Evolutionary conservation across 2,888 invertebrate genomes (phyloP).

Genomic region (Pristionchus exspectatus): DNA sequence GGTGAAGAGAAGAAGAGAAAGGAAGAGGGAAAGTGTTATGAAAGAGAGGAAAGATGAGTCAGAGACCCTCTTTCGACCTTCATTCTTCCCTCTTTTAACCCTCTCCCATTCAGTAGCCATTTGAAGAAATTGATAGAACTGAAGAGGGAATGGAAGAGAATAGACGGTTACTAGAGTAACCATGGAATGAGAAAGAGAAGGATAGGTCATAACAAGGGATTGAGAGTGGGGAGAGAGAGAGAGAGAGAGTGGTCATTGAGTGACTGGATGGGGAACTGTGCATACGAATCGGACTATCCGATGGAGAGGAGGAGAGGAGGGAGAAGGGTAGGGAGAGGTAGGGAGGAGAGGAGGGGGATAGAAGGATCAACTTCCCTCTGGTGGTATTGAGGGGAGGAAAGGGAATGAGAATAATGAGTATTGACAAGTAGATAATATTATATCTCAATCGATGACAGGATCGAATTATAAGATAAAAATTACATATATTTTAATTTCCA

Average conservation of each 20-base stretch:
- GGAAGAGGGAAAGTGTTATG: conserved; percentile 31
- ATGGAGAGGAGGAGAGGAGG: not conserved
- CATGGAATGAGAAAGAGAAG: not conserved
- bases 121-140: not conserved
- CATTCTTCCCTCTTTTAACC: not conserved
- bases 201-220: not conserved
- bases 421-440: not conserved
- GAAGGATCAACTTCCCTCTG: not conserved
- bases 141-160: not conserved
- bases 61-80: not conserved
- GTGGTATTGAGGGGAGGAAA: not conserved
- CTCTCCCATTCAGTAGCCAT: not conserved
- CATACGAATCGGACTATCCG: not conserved
- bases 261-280: not conserved
- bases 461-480: not conserved
- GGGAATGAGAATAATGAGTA: not conserved
- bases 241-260: too few species aligned
- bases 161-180: conserved; percentile 1
- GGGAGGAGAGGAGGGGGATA: not conserved
- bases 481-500: too few species aligned
- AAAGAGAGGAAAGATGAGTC: conserved; percentile 24
- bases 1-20: conserved; percentile 7
- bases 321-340: not conserved
- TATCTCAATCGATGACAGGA: not conserved
- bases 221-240: not conserved